Conservation (phyloP, 2,113 vertebrate genomes). For the Phalacrocorax carbo region DNA sequence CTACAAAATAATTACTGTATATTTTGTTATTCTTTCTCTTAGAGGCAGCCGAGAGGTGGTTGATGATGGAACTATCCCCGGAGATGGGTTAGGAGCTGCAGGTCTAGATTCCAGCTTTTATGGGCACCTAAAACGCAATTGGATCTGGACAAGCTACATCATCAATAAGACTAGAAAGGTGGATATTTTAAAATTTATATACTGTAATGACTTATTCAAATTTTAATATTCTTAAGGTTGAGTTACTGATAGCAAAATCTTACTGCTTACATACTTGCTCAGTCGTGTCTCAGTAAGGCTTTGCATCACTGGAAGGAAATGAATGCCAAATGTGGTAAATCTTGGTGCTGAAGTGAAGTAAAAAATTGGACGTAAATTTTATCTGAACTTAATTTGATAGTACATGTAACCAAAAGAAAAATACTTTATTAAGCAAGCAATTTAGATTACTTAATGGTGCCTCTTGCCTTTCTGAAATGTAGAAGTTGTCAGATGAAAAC, state of each 20-base stretch:
- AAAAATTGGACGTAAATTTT: background rate
- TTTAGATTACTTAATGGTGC: background rate
- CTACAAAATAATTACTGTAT: background rate
- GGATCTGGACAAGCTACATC: conserved; percentile 94
- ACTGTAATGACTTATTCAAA: background rate
- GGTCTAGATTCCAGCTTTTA: conserved; percentile 94
- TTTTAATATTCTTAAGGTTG: background rate
- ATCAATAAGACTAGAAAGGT: conserved; percentile 80
- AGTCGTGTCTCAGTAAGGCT: background rate
- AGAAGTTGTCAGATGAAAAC: background rate
- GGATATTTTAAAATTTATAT: background rate
- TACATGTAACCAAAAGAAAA: background rate
- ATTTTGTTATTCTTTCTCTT: background rate
- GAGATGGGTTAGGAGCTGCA: conserved; percentile 88
- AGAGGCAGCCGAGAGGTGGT: conserved; percentile 84
- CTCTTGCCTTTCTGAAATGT: background rate
- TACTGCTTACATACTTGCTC: background rate
- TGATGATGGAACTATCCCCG: conserved; percentile 85
- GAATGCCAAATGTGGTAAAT: background rate
- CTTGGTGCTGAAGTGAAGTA: background rate
- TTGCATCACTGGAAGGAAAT: background rate
- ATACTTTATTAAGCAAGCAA: background rate
- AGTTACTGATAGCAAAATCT: background rate
- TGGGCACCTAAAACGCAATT: conserved; percentile 93
- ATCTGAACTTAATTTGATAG: background rate